A percentile compares a stretch with the other conserved stretches of the same genome.
phyloP scores from a whole-genome alignment of 2,888 invertebrate genomes.

The Pollenia angustigena region DNA sequence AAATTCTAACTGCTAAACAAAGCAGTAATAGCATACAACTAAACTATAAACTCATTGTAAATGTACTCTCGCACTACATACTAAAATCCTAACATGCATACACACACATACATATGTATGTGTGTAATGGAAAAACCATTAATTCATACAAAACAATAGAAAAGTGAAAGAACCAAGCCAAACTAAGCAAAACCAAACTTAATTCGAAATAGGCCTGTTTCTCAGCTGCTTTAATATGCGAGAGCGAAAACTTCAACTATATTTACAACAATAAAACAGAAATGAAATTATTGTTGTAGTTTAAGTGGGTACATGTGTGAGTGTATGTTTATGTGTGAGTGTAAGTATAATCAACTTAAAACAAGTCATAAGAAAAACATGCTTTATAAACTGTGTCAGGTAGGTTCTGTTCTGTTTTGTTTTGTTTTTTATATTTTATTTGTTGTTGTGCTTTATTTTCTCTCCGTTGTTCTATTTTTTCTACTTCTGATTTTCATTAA shows the following conservation, averaged over 20 bases:
- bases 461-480: conserved; percentile 31
- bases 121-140: not conserved
- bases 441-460: conserved; percentile 33
- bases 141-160: conserved; percentile 21
- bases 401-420: conserved; percentile 29
- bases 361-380: conserved; percentile 60
- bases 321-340: conserved; percentile 1
- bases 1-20: conserved; percentile 54
- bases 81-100: not conserved
- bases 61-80: not conserved
- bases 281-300: conserved; percentile 32
- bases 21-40: conserved; percentile 16
- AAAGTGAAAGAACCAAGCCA: conserved; percentile 3
- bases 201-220: conserved; percentile 6
- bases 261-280: not conserved
- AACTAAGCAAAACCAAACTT: conserved; percentile 14
- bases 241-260: conserved; percentile 4
- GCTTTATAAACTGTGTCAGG: conserved; percentile 63
- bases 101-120: not conserved
- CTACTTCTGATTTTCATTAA: conserved; percentile 57
- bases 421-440: conserved; percentile 19
- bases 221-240: not conserved
- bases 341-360: conserved; percentile 41
- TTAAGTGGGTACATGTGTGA: conserved; percentile 13
- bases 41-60: not conserved